Evolutionary conservation across 2,797 vertebrate genomes (phyloP).

Genomic region (Spondyliosoma cantharus): DNA sequence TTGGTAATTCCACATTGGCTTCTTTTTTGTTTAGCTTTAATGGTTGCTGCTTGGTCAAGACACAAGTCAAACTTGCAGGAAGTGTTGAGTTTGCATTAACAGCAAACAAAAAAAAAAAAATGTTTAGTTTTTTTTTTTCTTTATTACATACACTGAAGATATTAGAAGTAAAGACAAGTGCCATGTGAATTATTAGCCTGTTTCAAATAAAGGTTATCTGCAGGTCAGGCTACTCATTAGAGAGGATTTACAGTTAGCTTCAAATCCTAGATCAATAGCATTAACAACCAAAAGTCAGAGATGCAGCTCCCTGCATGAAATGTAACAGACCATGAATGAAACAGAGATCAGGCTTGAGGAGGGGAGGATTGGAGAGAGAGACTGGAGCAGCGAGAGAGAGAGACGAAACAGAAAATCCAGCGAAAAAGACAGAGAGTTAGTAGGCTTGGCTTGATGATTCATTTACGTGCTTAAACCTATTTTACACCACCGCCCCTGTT

Average conservation of each 20-base stretch:
- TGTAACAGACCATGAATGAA: conserved; percentile 28
- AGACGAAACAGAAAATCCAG: conserved; percentile 22
- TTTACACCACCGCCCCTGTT: conserved; percentile 67
- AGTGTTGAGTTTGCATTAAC: not conserved
- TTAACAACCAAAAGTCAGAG: conserved; percentile 42
- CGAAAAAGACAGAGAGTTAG: conserved; percentile 28
- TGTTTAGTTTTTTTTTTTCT: not conserved
- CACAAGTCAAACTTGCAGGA: not conserved
- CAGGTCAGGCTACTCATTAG: not conserved
- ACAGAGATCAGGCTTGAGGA: conserved; percentile 21
- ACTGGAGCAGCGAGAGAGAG: not conserved
- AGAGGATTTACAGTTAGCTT: conserved; percentile 11
- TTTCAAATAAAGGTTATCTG: not conserved
- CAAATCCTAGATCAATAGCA: not conserved
- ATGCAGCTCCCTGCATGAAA: conserved; percentile 18
- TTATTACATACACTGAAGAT: not conserved
- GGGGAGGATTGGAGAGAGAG: not conserved
- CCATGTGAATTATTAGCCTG: not conserved
- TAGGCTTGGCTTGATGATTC: conserved; percentile 64
- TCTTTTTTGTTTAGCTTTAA: too few relatives aligned
- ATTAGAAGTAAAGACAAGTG: not conserved
- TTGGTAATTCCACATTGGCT: too few relatives aligned
- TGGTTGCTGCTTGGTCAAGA: not conserved
- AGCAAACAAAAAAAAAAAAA: too few relatives aligned
- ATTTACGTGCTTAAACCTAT: conserved; percentile 73